phyloP scores from a whole-genome alignment of 2,113 vertebrate species.

The Lagopus muta region DNA sequence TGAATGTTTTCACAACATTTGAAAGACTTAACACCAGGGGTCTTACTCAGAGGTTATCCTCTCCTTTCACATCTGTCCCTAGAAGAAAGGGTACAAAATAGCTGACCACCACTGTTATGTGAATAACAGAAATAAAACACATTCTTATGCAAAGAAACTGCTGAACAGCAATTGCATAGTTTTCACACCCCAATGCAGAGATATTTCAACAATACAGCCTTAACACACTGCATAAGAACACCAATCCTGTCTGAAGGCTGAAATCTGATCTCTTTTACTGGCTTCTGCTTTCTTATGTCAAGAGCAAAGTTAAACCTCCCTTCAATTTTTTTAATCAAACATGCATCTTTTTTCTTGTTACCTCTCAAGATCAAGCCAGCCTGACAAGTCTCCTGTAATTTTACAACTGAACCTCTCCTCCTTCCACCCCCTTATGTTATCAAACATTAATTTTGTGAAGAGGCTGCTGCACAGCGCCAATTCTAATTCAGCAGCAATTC shows the following conservation, averaged over 20 bases:
- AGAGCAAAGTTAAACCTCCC: background rate
- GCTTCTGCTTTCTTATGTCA: background rate
- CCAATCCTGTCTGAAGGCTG: background rate
- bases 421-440: background rate
- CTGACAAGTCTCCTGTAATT: background rate
- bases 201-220: background rate
- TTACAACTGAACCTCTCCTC: conserved; percentile 11
- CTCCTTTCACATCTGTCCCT: background rate
- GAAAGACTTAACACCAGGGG: background rate
- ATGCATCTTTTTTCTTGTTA: background rate
- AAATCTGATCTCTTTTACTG: background rate
- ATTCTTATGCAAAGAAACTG: background rate
- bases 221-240: conserved; percentile 5
- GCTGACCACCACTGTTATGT: accelerated
- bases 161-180: background rate
- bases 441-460: background rate
- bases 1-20: background rate
- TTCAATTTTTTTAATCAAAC: background rate
- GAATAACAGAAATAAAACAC: background rate
- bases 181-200: background rate
- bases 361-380: background rate
- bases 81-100: background rate
- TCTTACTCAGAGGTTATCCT: background rate
- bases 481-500: background rate
- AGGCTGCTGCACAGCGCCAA: background rate